Conservation (phyloP, 2,888 invertebrate species). For the Tryphoninae sp. region DNA sequence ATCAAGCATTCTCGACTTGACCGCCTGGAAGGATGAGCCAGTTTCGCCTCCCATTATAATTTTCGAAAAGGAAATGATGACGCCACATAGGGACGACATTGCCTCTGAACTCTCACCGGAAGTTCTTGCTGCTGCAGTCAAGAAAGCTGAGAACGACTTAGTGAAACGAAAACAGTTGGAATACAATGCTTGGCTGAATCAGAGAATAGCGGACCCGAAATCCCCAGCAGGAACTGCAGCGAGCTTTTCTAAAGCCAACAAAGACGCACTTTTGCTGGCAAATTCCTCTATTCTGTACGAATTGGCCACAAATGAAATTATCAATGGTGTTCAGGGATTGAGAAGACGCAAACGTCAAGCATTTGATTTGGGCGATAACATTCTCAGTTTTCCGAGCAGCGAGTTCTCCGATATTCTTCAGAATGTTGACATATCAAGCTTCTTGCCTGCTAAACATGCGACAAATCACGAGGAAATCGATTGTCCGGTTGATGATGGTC, state of each 20-base stretch:
- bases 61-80: conserved; percentile 74
- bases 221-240: conserved; percentile 94
- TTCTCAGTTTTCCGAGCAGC: conserved; percentile 83
- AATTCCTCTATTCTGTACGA: conserved; percentile 94
- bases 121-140: conserved; percentile 88
- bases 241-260: conserved; percentile 94
- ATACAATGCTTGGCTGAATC: conserved; percentile 89
- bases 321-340: conserved; percentile 84
- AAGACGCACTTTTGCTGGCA: conserved; percentile 90
- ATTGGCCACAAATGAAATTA: conserved; percentile 92
- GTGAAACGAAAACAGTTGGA: conserved; percentile 89
- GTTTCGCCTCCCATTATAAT: conserved; percentile 68
- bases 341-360: conserved; percentile 88
- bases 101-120: conserved; percentile 88
- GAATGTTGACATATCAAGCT: conserved; percentile 89
- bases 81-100: conserved; percentile 58
- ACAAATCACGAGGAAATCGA: conserved; percentile 86
- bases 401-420: conserved; percentile 90
- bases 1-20: conserved; percentile 86
- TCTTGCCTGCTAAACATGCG: conserved; percentile 85
- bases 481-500: conserved; percentile 87
- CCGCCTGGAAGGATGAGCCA: conserved; percentile 87
- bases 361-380: conserved; percentile 85
- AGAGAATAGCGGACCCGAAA: conserved; percentile 87
- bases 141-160: conserved; percentile 90